Base-by-base conservation (phyloP, 2,797 vertebrate species). In the Enteromius anoplus region DNA sequence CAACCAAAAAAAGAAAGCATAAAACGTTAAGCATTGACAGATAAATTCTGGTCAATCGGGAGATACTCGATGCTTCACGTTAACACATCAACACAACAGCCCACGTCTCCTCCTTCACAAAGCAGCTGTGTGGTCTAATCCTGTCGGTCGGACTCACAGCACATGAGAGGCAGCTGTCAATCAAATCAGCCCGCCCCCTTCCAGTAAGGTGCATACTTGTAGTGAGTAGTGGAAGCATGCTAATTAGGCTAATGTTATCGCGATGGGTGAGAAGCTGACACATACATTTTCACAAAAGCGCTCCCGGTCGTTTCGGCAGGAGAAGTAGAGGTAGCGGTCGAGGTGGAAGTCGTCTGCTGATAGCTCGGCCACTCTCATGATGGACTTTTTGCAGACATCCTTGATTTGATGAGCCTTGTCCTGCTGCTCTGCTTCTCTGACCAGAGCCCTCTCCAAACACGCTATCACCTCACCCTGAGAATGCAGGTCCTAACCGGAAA, bases 381-480 rank as follows among this genome's bases (percentile, higher is more conserved):
- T 99, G 29, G 97, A 90, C 89, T 98, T 99, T 88, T 97, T 98
- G 84, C 98, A 99, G 1, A 94, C 94, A 0, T 97, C 96, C 14
- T 93, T 96, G 88, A 99, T 96, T 79, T 89, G 66, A 21, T 92
- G 91, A 0, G 86, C 85, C 7, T 94, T 91, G 0, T 93, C 92
- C 14, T 90, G 92, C 84, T 96, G 94, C 90, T 99, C 98, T 0
- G 93, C 96, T 87, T 98, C 97, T 42, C 93, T 95, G 1, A 99
- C 96, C 85, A 99, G 88, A 37, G 93, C 97, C 87, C 97, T 98
- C 89, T 99, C 98, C 91, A 99, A 91, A 86, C 98, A 99, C 0
- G 96, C 95, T 0, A 99, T 98, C 71, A 99, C 98, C 81, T 98
- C 97, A 0, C 98, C 98, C 90, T 99, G 98, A 0, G 98, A 99